phyloP scores from a whole-genome alignment of 2,113 vertebrate species.

The Misgurnus mizolepis region DNA sequence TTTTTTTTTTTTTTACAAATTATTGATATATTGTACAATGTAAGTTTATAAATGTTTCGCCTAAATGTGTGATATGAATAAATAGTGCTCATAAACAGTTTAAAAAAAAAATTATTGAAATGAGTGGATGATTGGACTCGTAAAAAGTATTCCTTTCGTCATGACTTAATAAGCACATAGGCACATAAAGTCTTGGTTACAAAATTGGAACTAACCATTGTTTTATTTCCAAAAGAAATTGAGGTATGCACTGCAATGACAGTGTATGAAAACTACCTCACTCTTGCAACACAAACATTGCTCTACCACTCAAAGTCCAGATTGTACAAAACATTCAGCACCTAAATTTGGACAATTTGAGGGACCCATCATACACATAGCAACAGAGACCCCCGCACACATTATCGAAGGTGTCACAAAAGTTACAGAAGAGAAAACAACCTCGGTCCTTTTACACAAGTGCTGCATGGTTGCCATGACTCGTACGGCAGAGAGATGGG shows the following conservation, averaged over 20 bases:
- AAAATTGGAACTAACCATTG: background rate
- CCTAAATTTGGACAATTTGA: background rate
- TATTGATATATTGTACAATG: no score
- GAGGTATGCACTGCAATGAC: no score
- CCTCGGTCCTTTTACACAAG: background rate
- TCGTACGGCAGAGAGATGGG: background rate
- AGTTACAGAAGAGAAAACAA: background rate
- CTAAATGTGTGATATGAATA: no score
- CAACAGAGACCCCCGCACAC: background rate
- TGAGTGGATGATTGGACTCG: no score
- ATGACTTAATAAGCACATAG: no score
- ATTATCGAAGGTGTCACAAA: conserved; percentile 6
- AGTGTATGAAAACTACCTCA: background rate
- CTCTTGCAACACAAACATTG: background rate
- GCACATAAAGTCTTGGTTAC: no score
- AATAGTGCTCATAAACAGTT: no score
- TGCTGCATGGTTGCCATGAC: background rate
- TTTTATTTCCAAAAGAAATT: no score
- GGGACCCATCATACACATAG: background rate
- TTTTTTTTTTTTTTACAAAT: no score
- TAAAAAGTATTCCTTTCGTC: no score
- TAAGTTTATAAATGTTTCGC: no score
- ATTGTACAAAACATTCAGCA: background rate
- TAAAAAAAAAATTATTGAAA: no score
- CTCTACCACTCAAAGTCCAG: background rate